These are phyloP conservation scores for Furcifer pardalis DNA, from an alignment of 2,797 vertebrate genomes.

Conservation along the genomic window DNA sequence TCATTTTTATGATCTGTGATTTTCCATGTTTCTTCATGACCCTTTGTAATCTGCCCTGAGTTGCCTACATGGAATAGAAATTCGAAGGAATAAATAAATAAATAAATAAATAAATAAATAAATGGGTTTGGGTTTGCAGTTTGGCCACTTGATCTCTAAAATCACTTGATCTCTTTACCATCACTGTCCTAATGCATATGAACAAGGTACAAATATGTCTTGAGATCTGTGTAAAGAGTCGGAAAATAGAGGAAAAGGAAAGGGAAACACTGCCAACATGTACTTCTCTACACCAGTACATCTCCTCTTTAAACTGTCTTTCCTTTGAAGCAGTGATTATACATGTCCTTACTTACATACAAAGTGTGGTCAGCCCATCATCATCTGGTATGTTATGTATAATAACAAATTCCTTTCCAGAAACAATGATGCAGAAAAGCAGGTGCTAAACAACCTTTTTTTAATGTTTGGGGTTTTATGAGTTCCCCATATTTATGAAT, in stretches of 20 bases:
- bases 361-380: background rate
- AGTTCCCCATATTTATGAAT: constrained; percentile 39
- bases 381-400: background rate
- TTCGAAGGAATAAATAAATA: no score
- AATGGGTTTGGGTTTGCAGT: no score
- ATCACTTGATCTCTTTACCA: background rate
- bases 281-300: background rate
- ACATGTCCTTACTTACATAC: background rate
- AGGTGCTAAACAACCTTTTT: constrained; percentile 51
- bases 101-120: no score
- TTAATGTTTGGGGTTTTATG: constrained; percentile 37
- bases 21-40: no score
- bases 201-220: background rate
- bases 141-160: no score
- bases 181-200: background rate
- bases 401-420: background rate
- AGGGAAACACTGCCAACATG: background rate
- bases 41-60: no score
- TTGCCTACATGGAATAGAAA: no score
- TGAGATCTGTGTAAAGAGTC: background rate
- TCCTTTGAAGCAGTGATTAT: background rate
- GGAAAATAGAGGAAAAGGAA: background rate
- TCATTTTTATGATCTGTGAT: no score
- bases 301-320: background rate
- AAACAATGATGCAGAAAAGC: constrained; percentile 23